Conservation (phyloP, 2,113 vertebrate species). For the Corynorhinus townsendii region DNA sequence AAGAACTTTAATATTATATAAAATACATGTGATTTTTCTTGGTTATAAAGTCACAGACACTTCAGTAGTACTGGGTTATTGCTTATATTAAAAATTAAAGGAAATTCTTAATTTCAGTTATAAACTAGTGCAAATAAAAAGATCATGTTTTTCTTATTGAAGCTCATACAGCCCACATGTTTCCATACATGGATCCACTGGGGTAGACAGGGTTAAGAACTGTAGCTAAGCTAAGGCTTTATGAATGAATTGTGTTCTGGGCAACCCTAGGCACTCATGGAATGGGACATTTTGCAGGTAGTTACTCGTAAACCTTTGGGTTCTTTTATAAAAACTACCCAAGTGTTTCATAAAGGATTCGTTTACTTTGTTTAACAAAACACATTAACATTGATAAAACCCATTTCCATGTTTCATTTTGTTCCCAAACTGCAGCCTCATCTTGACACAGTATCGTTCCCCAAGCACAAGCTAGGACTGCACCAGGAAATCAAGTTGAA, state of each 20-base stretch:
- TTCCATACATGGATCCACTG: background rate
- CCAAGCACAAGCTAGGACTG: background rate
- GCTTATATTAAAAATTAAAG: background rate
- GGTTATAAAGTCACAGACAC: background rate
- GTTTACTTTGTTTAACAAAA: background rate
- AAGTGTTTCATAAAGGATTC: background rate
- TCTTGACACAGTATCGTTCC: background rate
- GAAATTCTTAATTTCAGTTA: constrained; percentile 8
- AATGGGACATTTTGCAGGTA: background rate
- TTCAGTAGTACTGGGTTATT: background rate
- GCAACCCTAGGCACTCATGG: background rate
- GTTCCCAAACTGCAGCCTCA: background rate
- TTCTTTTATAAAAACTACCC: background rate
- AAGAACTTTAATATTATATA: background rate
- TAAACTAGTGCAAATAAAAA: background rate
- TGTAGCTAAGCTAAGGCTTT: background rate
- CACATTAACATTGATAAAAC: background rate
- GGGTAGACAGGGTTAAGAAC: background rate
- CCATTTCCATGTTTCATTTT: background rate
- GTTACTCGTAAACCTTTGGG: background rate
- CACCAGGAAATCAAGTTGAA: constrained; percentile 30
- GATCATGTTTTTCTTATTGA: background rate
- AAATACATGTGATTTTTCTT: background rate
- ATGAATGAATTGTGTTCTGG: background rate
- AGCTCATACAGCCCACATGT: background rate